Evolutionary conservation across 1,140 invertebrate species (phyloP).

Genomic region (Copidosoma floridanum): DNA sequence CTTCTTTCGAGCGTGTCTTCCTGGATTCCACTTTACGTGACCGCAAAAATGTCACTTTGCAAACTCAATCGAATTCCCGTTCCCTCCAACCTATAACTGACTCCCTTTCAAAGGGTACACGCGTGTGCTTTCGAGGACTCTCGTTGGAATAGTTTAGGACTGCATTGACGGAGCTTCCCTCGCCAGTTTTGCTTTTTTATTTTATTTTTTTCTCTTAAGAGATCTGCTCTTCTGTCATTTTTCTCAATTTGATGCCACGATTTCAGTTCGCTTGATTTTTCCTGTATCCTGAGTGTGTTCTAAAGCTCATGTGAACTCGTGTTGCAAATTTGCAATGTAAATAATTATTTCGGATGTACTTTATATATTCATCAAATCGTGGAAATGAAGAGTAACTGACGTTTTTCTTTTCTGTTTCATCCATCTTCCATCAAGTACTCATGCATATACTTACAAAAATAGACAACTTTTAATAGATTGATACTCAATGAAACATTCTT

Average conservation of each 20-base stretch:
- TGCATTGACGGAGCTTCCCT: background rate
- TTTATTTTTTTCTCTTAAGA: background rate
- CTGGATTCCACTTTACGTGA: slow-evolving; percentile 27
- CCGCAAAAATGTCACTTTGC: slow-evolving; percentile 22
- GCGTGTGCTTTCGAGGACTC: slow-evolving; percentile 2
- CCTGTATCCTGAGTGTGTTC: too few relatives aligned
- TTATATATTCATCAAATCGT: too few relatives aligned
- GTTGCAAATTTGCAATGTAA: too few relatives aligned
- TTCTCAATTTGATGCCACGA: background rate
- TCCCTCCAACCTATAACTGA: background rate
- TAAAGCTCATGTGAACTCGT: too few relatives aligned
- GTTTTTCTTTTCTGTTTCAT: too few relatives aligned
- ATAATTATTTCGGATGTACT: too few relatives aligned
- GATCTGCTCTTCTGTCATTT: background rate
- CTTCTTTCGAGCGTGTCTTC: slow-evolving; percentile 18
- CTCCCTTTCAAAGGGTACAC: background rate
- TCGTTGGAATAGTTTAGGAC: background rate
- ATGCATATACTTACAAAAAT: too few relatives aligned
- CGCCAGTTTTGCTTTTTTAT: background rate
- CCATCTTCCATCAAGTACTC: too few relatives aligned
- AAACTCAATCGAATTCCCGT: slow-evolving; percentile 11
- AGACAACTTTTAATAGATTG: too few relatives aligned
- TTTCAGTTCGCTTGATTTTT: background rate
- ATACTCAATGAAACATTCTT: too few relatives aligned
- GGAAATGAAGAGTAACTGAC: too few relatives aligned